Evolutionary conservation across 1,140 invertebrate genomes (phyloP), one percentile per base, ranked within the genome.

Genomic region (Drosophila orosa): DNA sequence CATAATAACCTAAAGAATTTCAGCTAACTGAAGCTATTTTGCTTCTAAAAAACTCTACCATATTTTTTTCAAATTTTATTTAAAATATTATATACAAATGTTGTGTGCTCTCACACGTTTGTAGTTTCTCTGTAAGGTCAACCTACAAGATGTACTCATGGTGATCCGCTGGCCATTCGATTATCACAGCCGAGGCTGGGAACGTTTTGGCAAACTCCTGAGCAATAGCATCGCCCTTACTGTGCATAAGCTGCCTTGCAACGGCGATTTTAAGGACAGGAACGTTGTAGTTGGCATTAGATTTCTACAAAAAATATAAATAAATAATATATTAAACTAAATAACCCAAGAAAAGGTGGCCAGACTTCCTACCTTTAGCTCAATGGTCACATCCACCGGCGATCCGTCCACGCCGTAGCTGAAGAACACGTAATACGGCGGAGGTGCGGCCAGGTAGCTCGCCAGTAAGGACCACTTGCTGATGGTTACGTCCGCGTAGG

Each of bases 381-480:
- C 77, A 17, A 80, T 29, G 39, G 45, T 72, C 86, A 95, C 94
- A 58, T 90, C 92, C 68, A 94, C 93, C 42, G 94, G 94, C 37
- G 93, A 91, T 44, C 92, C 93, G 62, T 94, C 91, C 24, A 93
- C 92, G 2, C 93, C 94, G 78, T 94, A 94, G 15, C 94, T 93
- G 78, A 95, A 95, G 92, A 94, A 95, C 35, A 95, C 91, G 73
- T 95, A 95, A 86, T 95, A 95, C 0, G 10, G 95, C 74, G 93
- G 74, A 91, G 93, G 66, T 94, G 94, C 93, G 93, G 95, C 75
- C 17, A 74, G 92, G 63, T 93, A 90, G 17, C 91, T 93, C n/a
- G 93, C 85, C 3, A 93, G 80, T 24, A 96, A 92, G 39, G 93
- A 94, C 95, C 95, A 96, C 27, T 91, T 87, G 40, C 91, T 83